Base-by-base conservation (phyloP, 2,888 invertebrate genomes). In the Calephelis perditalis region DNA sequence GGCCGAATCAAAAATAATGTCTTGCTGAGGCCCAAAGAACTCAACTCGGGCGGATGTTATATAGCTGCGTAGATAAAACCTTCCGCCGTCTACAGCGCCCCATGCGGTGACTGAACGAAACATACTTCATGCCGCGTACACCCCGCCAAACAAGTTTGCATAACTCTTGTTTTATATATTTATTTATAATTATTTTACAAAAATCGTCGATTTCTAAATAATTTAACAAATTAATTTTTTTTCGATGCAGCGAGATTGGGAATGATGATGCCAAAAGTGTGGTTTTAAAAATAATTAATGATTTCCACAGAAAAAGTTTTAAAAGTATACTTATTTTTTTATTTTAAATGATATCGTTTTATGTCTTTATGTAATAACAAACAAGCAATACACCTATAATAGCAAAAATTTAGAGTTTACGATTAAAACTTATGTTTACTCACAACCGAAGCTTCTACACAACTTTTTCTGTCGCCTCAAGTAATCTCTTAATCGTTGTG, bases 61-160 rank as follows among this genome's bases (percentile, higher is more conserved):
- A 87, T 87, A 88, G 86, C 82, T 88, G 88, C 84, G 87, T 88
- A 89, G 89, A 88, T 89, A 88, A 89, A 90, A 90, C 90, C 90
- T 90, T 90, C 90, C 90, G 89, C 86, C 88, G 88, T 74, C 68
- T 67, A 67, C 80, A 85, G 87, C 89, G 89, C 90, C 80, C 74
- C 87, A 79, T 65, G 82, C 72, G 89, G 86, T 73, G 76, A 76
- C 78, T 75, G 76, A 79, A 74, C 68, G 78, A 80, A 86, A 78
- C 80, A 70, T 72, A 76, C 86, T 89, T 90, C 88, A 88, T 86
- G 86, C 82, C 78, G 81, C 71, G 78, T 89, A 89, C 86, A 85
- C 72, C 71, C 65, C 69, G 67, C 78, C 76, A 68, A 75, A 70
- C 72, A 85, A 75, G 81, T 87, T 82, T 75, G 70, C 74, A 63